Evolutionary conservation across 2,888 invertebrate species (phyloP).

Genomic region (Zygaena filipendulae): DNA sequence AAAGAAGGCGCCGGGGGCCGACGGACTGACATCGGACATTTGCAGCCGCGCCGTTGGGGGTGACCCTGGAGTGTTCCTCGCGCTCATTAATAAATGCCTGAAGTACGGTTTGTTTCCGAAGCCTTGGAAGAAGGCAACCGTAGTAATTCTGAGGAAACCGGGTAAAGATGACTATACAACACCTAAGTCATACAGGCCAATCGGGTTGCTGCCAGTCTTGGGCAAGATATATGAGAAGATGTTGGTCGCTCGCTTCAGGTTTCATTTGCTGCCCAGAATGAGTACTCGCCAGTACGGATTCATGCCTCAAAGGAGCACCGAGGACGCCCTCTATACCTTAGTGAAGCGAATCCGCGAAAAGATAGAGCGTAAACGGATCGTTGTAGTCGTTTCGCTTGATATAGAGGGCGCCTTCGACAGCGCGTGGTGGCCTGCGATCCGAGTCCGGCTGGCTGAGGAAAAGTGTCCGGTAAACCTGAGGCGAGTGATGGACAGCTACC

Average conservation of each 20-base stretch:
- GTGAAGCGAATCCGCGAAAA: neutral
- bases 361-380: neutral
- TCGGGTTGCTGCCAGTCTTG: slow-evolving; percentile 4
- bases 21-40: slow-evolving; percentile 13
- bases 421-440: slow-evolving; percentile 1
- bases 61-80: neutral
- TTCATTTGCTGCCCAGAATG: too few relatives aligned
- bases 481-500: slow-evolving; percentile 5
- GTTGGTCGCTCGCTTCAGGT: too few relatives aligned
- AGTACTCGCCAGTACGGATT: slow-evolving; percentile 5
- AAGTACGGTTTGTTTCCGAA: slow-evolving; percentile 6
- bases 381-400: slow-evolving; percentile 1
- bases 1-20: slow-evolving; percentile 14
- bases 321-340: slow-evolving; percentile 6
- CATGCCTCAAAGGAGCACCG: slow-evolving; percentile 5
- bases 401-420: too few relatives aligned
- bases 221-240: slow-evolving; percentile 7
- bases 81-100: slow-evolving; percentile 7
- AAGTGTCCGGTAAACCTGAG: slow-evolving; percentile 2
- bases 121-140: slow-evolving; percentile 10
- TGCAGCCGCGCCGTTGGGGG: slow-evolving; percentile 1
- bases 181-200: slow-evolving; percentile 6
- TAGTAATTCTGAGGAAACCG: slow-evolving; percentile 7
- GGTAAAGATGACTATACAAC: slow-evolving; percentile 6
- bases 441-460: slow-evolving; percentile 2